Base-by-base conservation (phyloP, 1,140 invertebrate species). In the Rhyzopertha dominica region DNA sequence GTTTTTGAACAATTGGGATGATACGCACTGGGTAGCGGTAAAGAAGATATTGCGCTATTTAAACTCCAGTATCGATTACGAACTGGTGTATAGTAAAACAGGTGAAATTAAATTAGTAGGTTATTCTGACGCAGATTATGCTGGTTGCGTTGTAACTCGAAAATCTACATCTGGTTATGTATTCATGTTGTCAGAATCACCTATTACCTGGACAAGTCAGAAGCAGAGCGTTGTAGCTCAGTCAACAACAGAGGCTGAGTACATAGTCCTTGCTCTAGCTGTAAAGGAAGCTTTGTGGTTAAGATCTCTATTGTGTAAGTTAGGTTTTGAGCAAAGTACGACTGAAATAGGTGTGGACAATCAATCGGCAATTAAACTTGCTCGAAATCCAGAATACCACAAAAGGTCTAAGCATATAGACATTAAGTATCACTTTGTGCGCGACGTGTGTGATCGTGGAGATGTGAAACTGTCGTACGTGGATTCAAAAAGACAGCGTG, bases 371-470 rank as follows among this genome's bases (percentile, higher is more conserved):
- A 26, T 26, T 8, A 26, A 26, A 26, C 24, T 26, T 7, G 24
- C 24, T 8, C 7, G 59, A 20, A 63, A 59, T 48, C 49, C 50
- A 16, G 53, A 48, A 25, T 58, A 47, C 39, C 47, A 61, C 40
- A 47, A 55, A 7, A 37, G 65, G 4, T 58, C 57, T 3, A 66
- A 68, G 36, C 64, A 67, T 48, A 61, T 65, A 26, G 58, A 65
- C 58, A 23, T 54, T 46, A 51, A 26, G 41, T 43, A 41, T 44
- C 58, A 42, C 47, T 64, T 56, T 63, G 61, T 34, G 47, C 46
- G 57, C 44, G 60, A 43, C 61, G 35, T 12, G 53, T 52, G 17
- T 58, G 19, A 42, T 9, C 36, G 23, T 25, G 35, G 24, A 22
- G 25, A 8, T 12, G 17, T 42, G 23, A 24, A 14, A 22, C 12